These are phyloP conservation scores for Parnassius mnemosyne DNA, from an alignment of 2,888 invertebrate species.

Conservation along the genomic window DNA sequence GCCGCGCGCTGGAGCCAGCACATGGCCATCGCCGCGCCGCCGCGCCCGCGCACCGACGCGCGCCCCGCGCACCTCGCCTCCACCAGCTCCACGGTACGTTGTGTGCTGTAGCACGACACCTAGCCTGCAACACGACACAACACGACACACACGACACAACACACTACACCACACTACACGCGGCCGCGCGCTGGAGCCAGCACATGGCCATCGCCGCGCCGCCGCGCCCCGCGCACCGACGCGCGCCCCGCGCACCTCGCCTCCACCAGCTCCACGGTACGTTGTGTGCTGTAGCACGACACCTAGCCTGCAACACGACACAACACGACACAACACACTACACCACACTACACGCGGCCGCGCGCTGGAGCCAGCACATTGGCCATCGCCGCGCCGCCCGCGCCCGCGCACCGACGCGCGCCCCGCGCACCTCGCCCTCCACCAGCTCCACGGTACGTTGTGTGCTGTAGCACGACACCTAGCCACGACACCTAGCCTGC, in stretches of 20 bases:
- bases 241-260: constrained; percentile 88
- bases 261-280: constrained; percentile 84
- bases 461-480: not conserved
- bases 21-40: constrained; percentile 94
- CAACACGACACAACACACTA: too few relatives aligned
- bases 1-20: constrained; percentile 87
- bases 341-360: too few relatives aligned
- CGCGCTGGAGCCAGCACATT: constrained; percentile 87
- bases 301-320: not conserved
- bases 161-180: too few relatives aligned
- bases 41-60: constrained; percentile 85
- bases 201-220: constrained; percentile 94
- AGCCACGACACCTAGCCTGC: not conserved
- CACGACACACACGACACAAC: too few relatives aligned
- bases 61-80: constrained; percentile 88
- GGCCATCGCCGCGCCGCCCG: constrained; percentile 93
- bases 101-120: not conserved
- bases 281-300: not conserved
- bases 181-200: constrained; percentile 86
- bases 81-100: constrained; percentile 82
- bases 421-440: constrained; percentile 88
- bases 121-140: not conserved
- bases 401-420: constrained; percentile 85
- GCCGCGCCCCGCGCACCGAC: constrained; percentile 86
- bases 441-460: constrained; percentile 82